Percentiles rank a stretch among this genome's conserved stretches.
Conservation (phyloP, 2,888 invertebrate genomes). For the Ephialtes manifestator region DNA sequence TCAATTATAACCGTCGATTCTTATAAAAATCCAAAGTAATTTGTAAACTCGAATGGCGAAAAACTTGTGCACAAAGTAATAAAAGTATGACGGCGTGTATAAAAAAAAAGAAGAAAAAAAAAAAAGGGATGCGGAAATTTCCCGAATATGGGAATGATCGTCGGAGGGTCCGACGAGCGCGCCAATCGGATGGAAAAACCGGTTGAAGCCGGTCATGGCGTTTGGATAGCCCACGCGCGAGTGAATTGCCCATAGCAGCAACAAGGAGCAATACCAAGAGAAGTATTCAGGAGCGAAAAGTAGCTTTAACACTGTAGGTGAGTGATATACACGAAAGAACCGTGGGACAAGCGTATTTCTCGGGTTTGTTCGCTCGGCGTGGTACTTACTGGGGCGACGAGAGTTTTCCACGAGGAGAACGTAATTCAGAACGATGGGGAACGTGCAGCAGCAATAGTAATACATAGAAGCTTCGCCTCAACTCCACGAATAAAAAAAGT, state of each 20-base stretch:
- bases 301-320: background rate
- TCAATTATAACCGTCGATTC: too few relatives aligned
- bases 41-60: too few relatives aligned
- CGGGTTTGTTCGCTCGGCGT: constrained; percentile 32
- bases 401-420: constrained; percentile 44
- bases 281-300: constrained; percentile 49
- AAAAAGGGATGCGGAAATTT: constrained; percentile 73
- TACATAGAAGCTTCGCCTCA: background rate
- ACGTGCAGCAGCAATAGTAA: background rate
- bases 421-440: constrained; percentile 3
- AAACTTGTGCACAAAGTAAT: too few relatives aligned
- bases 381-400: constrained; percentile 26
- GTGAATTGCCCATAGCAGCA: constrained; percentile 42
- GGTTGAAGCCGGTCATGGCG: constrained; percentile 76
- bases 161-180: constrained; percentile 35
- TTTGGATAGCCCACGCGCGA: constrained; percentile 73
- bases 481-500: background rate
- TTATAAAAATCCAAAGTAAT: too few relatives aligned
- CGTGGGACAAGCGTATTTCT: constrained; percentile 38
- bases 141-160: constrained; percentile 77
- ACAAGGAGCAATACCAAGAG: constrained; percentile 25
- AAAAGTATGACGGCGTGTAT: too few relatives aligned
- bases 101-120: too few relatives aligned
- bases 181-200: constrained; percentile 74
- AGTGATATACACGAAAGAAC: constrained; percentile 31